Base-by-base conservation (phyloP, 1,140 invertebrate species). In the Dysdera silvatica region DNA sequence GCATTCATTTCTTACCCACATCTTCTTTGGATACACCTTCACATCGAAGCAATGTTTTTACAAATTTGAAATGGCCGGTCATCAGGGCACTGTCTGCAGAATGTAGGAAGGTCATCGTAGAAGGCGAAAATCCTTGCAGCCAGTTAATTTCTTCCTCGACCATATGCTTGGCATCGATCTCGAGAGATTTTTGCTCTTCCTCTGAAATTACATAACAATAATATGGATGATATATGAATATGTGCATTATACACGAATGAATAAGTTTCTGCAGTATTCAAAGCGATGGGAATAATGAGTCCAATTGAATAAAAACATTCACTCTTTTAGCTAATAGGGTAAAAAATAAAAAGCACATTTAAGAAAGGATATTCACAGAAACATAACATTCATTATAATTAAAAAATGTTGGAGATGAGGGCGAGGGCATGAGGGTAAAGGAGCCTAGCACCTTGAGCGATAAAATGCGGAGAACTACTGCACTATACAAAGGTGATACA, bases 141-240 rank as follows among this genome's bases (percentile, higher is more conserved):
- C 80, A 81, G 2, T 68, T 72, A 8, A 80, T 71, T 71, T 82
- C 80, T 71, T 82, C 79, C 47, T 79, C 76, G 33, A 81, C 55
- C 78, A 81, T 80, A 20, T 71, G 69, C 6, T 67, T 57, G 0
- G 75, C 68, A 69, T 78, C 72, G 28, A 80, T 67, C 32, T 73
- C 69, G 26, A 79, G 69, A 7, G 66, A 61, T 26, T 71, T 69
- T 63, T 81, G 79, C 24, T 78, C 74, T 35, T 54, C 61, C 33
- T 66, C 74, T 75, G 53, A 28, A 70, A 67, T 18, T 24, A 58
- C 54, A 41, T 43, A 53, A 31, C n/a, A n/a, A n/a, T n/a, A 55
- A 58, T 35, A 49, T 55, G 54, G 14, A 23, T 24, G 10, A 20
- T 37, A 35, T 20, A 53, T 18, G 3, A 12, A 53, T 20, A 33